Conservation (phyloP, 2,113 vertebrate species). For the Phrynosoma blainvillii region DNA sequence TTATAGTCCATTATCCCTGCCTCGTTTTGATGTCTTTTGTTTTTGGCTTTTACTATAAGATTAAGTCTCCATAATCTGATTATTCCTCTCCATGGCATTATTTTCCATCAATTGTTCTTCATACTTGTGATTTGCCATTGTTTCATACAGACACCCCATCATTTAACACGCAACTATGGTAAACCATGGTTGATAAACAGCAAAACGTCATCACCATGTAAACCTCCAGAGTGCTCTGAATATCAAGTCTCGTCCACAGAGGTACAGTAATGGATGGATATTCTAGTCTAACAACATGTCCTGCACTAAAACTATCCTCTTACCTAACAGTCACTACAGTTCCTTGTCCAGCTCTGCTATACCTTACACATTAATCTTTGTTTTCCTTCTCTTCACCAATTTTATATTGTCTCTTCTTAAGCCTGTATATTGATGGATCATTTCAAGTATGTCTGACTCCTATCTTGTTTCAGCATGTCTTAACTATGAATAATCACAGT, state of each 20-base stretch:
- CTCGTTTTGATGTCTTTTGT: constrained; percentile 54
- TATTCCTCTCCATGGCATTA: constrained; percentile 67
- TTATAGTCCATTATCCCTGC: constrained; percentile 59
- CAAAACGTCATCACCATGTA: constrained; percentile 97
- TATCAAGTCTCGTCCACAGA: constrained; percentile 92
- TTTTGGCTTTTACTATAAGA: constrained; percentile 56
- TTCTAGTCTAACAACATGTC: constrained; percentile 64
- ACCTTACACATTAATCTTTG: constrained; percentile 52
- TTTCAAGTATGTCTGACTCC: constrained; percentile 27
- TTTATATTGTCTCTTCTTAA: not conserved
- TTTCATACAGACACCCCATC: constrained; percentile 97
- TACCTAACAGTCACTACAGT: constrained; percentile 70
- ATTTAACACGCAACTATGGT: constrained; percentile 99
- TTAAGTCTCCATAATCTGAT: constrained; percentile 52
- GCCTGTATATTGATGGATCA: not conserved
- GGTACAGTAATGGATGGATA: constrained; percentile 87
- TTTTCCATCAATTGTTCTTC: constrained; percentile 78
- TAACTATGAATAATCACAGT: constrained; percentile 9
- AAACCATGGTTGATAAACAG: constrained; percentile 99
- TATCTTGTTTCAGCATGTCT: constrained; percentile 9
- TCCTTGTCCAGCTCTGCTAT: constrained; percentile 47
- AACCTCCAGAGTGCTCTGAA: constrained; percentile 93
- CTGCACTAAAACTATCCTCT: constrained; percentile 59
- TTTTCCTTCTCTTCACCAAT: constrained; percentile 44
- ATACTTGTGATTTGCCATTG: constrained; percentile 90